Percentiles rank a stretch among this genome's conserved stretches.
Conservation (phyloP, 2,113 vertebrate genomes). For the Plotosus lineatus region DNA sequence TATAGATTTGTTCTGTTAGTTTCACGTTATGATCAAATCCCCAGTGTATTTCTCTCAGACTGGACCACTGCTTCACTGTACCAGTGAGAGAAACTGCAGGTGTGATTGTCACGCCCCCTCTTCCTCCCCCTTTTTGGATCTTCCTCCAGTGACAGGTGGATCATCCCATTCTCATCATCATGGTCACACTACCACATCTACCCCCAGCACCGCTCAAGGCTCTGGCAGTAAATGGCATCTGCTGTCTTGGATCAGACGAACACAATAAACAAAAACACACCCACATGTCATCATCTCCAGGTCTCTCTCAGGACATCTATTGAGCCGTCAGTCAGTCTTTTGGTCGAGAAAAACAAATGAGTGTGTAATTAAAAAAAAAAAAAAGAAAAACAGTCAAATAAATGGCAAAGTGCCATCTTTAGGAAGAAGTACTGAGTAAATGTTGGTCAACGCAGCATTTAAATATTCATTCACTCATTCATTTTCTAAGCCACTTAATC, state of each 20-base stretch:
- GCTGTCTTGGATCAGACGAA: slow-evolving; percentile 50
- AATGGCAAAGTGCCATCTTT: not conserved
- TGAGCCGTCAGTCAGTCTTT: slow-evolving; percentile 43
- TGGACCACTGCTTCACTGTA: slow-evolving; percentile 68
- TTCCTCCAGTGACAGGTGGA: slow-evolving; percentile 49
- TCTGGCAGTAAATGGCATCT: slow-evolving; percentile 44
- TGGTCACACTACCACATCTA: slow-evolving; percentile 32
- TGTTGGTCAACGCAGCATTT: too few relatives aligned
- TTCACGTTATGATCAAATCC: slow-evolving; percentile 24
- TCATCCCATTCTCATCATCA: slow-evolving; percentile 37
- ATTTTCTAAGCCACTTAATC: too few relatives aligned
- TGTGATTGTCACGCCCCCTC: slow-evolving; percentile 36
- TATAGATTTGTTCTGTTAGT: too few relatives aligned
- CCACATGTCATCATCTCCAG: slow-evolving; percentile 42
- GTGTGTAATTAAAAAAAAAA: slow-evolving; percentile 34
- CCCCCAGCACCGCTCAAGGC: slow-evolving; percentile 25
- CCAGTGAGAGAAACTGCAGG: slow-evolving; percentile 64
- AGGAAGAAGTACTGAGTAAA: not conserved
- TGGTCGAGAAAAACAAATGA: slow-evolving; percentile 26
- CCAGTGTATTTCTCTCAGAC: slow-evolving; percentile 56
- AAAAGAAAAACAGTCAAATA: slow-evolving; percentile 11
- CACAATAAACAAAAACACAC: slow-evolving; percentile 51
- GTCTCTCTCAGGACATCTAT: slow-evolving; percentile 44
- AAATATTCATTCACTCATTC: too few relatives aligned
- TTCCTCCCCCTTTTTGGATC: slow-evolving; percentile 16